Percentiles rank a stretch among this genome's conserved stretches.
Conservation (phyloP, 2,113 vertebrate genomes). For the Pterophyllum scalare region DNA sequence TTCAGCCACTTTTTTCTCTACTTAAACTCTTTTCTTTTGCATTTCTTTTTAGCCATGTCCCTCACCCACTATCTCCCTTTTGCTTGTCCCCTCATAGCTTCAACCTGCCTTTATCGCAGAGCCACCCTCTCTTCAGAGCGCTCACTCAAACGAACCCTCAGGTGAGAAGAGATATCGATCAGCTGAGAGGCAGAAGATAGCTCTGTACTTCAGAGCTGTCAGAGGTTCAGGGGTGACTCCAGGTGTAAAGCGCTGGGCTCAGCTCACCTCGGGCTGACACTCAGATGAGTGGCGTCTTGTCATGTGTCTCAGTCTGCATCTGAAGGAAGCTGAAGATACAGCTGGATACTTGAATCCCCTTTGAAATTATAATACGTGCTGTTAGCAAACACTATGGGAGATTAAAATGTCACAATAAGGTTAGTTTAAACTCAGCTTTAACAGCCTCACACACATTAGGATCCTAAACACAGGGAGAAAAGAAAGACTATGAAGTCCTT, state of each 20-base stretch:
- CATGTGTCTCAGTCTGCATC: not conserved
- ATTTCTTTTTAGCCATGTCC: not conserved
- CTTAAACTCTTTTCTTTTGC: not conserved
- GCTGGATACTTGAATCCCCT: not conserved
- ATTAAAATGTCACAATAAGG: not conserved
- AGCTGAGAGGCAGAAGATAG: slow-evolving; percentile 4
- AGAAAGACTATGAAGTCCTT: not conserved
- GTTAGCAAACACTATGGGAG: not conserved
- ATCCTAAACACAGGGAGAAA: not conserved
- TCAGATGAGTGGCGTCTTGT: not conserved
- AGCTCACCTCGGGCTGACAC: not conserved
- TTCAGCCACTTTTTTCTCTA: not conserved
- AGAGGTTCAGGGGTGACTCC: not conserved
- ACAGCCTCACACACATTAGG: not conserved
- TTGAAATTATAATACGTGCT: not conserved
- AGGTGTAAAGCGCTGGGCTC: not conserved
- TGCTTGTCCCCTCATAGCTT: not conserved
- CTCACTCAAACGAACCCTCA: slow-evolving; percentile 1
- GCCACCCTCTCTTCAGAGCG: not conserved
- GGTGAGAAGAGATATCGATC: slow-evolving; percentile 56
- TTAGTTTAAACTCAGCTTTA: not conserved
- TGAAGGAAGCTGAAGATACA: not conserved
- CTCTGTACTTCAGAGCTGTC: slow-evolving; percentile 13
- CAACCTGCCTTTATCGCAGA: not conserved
- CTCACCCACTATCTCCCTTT: not conserved